Evolutionary conservation across 2,888 invertebrate genomes (phyloP).

Genomic region (Dilophus febrilis): DNA sequence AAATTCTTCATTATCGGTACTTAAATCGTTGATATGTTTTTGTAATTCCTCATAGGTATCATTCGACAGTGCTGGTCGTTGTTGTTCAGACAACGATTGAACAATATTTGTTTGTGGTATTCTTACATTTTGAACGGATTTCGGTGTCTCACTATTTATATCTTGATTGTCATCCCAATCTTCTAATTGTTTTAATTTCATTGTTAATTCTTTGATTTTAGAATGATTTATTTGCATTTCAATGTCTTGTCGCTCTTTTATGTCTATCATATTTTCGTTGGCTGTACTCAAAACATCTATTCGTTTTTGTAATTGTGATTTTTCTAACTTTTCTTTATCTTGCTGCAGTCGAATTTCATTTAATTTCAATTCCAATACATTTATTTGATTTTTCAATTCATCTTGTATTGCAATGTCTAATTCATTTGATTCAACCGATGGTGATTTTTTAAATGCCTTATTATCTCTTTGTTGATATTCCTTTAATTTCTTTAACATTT

Average conservation of each 20-base stretch:
- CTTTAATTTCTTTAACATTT: slow-evolving; percentile 69
- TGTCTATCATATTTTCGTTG: slow-evolving; percentile 59
- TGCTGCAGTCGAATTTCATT: slow-evolving; percentile 39
- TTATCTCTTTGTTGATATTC: slow-evolving; percentile 48
- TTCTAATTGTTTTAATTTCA: slow-evolving; percentile 40
- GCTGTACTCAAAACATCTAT: slow-evolving; percentile 56
- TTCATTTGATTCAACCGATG: slow-evolving; percentile 35
- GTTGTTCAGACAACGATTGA: slow-evolving; percentile 2
- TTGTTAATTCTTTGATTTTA: slow-evolving; percentile 49
- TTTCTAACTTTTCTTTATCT: slow-evolving; percentile 46
- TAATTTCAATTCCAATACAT: slow-evolving; percentile 44
- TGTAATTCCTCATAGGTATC: slow-evolving; percentile 33
- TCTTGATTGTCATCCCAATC: slow-evolving; percentile 33
- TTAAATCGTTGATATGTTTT: slow-evolving; percentile 38
- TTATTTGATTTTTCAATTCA: slow-evolving; percentile 54
- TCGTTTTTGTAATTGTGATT: slow-evolving; percentile 47
- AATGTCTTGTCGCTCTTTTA: slow-evolving; percentile 65
- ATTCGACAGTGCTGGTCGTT: slow-evolving; percentile 7
- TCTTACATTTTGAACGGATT: too few relatives aligned
- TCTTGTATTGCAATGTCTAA: slow-evolving; percentile 65
- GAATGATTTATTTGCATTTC: slow-evolving; percentile 56
- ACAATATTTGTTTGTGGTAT: neutral
- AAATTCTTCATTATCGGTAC: slow-evolving; percentile 42
- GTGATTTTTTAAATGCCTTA: slow-evolving; percentile 25
- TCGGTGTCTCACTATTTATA: slow-evolving; percentile 8